A percentile compares a stretch with the other conserved stretches of the same genome.
Conservation (phyloP, 2,888 invertebrate species). For the Carterocephalus palaemon region DNA sequence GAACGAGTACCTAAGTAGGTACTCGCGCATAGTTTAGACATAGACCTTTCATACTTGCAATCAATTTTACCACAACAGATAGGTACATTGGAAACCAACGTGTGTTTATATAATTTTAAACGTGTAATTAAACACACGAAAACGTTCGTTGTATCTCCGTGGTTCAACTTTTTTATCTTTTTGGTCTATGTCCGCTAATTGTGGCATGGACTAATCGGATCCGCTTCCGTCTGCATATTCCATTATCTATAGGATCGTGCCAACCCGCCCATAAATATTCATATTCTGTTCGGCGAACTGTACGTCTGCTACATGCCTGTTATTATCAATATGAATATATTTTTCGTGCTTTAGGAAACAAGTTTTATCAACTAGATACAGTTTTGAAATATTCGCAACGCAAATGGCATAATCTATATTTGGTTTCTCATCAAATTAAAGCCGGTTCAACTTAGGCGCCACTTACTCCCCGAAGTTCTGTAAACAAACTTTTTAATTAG, state of each 20-base stretch:
- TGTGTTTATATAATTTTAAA: not conserved
- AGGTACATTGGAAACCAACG: not conserved
- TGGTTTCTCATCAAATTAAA: conserved; percentile 59
- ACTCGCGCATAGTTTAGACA: no score
- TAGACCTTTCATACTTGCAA: no score
- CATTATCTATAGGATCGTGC: conserved; percentile 69
- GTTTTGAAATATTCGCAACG: conserved; percentile 25
- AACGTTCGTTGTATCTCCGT: conserved; percentile 3
- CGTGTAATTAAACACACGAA: conserved; percentile 8
- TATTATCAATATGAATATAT: conserved; percentile 19
- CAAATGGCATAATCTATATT: conserved; percentile 44
- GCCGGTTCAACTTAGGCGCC: conserved; percentile 56
- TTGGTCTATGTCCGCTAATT: conserved; percentile 52
- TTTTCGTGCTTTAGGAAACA: conserved; percentile 11
- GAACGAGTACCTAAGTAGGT: no score
- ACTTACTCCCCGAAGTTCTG: conserved; percentile 60
- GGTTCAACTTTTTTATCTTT: conserved; percentile 37
- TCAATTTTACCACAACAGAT: not conserved
- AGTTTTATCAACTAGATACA: conserved; percentile 3
- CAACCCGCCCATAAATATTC: conserved; percentile 69
- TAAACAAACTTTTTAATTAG: conserved; percentile 78
- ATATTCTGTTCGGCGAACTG: conserved; percentile 52
- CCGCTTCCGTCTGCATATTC: conserved; percentile 68
- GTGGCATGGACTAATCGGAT: conserved; percentile 64
- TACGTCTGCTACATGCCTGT: conserved; percentile 36